These are phyloP conservation scores for Babyrousa celebensis DNA, from an alignment of 2,797 vertebrate species.

Conservation along the genomic window DNA sequence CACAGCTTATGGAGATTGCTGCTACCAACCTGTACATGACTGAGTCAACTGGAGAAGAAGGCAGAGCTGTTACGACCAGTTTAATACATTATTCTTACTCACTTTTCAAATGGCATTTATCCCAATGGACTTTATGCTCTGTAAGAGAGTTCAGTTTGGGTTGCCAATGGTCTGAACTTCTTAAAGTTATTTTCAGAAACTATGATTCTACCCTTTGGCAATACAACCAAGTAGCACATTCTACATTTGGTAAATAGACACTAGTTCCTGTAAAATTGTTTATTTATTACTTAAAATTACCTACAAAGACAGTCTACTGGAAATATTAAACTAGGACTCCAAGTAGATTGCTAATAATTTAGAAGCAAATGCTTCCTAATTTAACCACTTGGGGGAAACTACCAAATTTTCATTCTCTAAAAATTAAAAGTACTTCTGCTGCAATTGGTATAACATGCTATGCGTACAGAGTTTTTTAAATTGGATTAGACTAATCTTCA, in stretches of 20 bases:
- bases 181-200: slow-evolving; percentile 75
- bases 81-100: neutral
- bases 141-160: neutral
- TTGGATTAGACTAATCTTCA: slow-evolving; percentile 71
- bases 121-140: slow-evolving; percentile 2
- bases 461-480: slow-evolving; percentile 74
- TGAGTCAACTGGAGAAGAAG: neutral
- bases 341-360: slow-evolving; percentile 67
- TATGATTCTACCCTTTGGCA: neutral
- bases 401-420: slow-evolving; percentile 72
- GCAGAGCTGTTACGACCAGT: neutral
- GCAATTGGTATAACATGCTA: slow-evolving; percentile 58
- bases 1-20: neutral
- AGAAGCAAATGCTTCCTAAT: slow-evolving; percentile 69
- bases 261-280: slow-evolving; percentile 35
- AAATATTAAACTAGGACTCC: slow-evolving; percentile 38
- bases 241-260: slow-evolving; percentile 52
- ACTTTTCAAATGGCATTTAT: slow-evolving; percentile 29
- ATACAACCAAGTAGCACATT: neutral
- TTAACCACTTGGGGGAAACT: slow-evolving; percentile 44
- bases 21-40: neutral
- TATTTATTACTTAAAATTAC: slow-evolving; percentile 52
- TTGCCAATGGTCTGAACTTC: slow-evolving; percentile 31
- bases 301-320: slow-evolving; percentile 42
- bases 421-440: slow-evolving; percentile 67